A percentile compares a stretch with the other conserved stretches of the same genome.
These are phyloP conservation scores for Menura novaehollandiae DNA, from an alignment of 2,113 vertebrate genomes.

Conservation along the genomic window DNA sequence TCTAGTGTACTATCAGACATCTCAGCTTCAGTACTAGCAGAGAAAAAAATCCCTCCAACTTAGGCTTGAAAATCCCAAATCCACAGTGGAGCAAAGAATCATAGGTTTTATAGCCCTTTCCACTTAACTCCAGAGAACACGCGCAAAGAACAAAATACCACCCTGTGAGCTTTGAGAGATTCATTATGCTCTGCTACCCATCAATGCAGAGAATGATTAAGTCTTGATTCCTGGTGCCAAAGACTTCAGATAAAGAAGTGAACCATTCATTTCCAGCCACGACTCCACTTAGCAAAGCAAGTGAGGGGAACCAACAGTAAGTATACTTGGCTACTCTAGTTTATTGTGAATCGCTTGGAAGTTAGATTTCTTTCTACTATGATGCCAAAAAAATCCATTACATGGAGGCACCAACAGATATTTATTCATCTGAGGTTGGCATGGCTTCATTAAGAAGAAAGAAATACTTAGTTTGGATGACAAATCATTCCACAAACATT, in stretches of 20 bases:
- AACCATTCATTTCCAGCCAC: not conserved
- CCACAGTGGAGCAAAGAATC: not conserved
- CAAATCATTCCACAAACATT: slow-evolving; percentile 18
- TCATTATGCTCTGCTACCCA: not conserved
- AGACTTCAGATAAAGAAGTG: not conserved
- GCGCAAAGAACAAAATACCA: not conserved
- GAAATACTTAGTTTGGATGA: slow-evolving; percentile 20
- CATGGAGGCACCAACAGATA: not conserved
- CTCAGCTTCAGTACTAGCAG: not conserved
- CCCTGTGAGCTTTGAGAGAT: not conserved
- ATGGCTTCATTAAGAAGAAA: slow-evolving; percentile 19
- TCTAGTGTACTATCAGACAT: not conserved
- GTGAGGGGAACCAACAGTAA: not conserved
- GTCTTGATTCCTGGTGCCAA: not conserved
- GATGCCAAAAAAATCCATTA: not conserved
- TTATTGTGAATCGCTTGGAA: not conserved
- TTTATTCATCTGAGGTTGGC: not conserved
- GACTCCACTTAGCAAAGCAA: not conserved
- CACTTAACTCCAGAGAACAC: not conserved
- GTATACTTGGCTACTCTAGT: not conserved
- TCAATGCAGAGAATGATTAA: not conserved
- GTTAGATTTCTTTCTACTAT: not conserved
- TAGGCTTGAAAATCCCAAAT: not conserved
- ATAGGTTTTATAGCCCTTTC: not conserved
- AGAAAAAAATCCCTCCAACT: not conserved